Evolutionary conservation across 2,888 invertebrate species (phyloP), one percentile per base, ranked within the genome.

Genomic region (Megastigmus dorsalis): DNA sequence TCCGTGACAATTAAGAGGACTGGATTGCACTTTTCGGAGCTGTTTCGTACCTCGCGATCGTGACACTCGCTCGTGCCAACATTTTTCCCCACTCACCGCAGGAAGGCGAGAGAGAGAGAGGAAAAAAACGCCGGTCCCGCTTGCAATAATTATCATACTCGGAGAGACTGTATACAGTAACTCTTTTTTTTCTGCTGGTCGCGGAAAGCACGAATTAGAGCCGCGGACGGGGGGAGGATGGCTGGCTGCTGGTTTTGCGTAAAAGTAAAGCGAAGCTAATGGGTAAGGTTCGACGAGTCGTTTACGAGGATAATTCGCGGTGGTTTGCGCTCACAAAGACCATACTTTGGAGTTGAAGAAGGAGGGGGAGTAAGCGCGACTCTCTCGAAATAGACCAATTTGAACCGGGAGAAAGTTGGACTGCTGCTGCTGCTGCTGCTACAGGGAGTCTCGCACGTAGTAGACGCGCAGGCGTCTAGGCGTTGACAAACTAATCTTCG

Each of bases 401-500:
- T 75, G 36, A 72, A 67, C 55, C 54, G 68, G 59, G 69, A n/a
- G n/a, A 76, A 76, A 76, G 76, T 76, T 69, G 73, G 68, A 50
- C 54, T 43, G 63, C 57, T 15, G 74, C 55, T 52, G n/a, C n/a
- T 55, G 55, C 63, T 45, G 70, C 55, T n/a, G n/a, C n/a, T n/a
- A n/a, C n/a, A n/a, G n/a, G n/a, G n/a, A n/a, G n/a, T n/a, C n/a
- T 62, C 55, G 43, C 62, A 33, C 55, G 38, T 20, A 71, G 57
- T 59, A 73, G 73, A 73, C 66, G 77, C 77, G 80, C 79, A 77
- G 78, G 79, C 80, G 81, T 81, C 79, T 78, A 79, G 80, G 83
- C 82, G 84, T 85, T 86, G 86, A 86, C 86, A 85, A 86, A 86
- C 85, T 86, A 86, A 86, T 86, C 84, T 83, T 80, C 79, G 77